phyloP scores from a whole-genome alignment of 2,888 invertebrate species.

The Monoplex corrugatus region DNA sequence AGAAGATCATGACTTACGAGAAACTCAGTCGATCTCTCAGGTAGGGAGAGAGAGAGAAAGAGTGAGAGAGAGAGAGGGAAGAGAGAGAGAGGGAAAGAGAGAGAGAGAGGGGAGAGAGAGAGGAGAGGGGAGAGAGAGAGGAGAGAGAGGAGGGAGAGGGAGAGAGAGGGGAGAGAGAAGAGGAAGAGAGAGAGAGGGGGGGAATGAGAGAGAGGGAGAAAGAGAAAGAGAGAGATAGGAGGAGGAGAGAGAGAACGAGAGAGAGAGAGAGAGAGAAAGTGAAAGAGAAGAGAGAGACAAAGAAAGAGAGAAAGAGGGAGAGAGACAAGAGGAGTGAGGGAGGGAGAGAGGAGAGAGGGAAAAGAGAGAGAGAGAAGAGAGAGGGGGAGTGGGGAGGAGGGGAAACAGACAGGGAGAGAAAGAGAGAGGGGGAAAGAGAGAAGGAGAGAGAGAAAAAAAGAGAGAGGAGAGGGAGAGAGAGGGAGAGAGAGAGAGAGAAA shows the following conservation, averaged over 20 bases:
- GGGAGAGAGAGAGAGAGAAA: no score
- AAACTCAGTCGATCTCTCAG: conserved; percentile 95
- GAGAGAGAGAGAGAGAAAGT: background rate
- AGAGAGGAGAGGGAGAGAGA: background rate
- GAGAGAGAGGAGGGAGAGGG: background rate
- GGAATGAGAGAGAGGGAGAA: background rate
- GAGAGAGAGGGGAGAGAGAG: conserved; percentile 28
- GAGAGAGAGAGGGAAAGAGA: background rate
- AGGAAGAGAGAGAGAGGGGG: background rate
- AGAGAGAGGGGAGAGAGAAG: background rate
- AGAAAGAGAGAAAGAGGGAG: background rate
- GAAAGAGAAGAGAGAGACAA: background rate
- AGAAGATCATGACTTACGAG: conserved; percentile 92
- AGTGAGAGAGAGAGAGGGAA: background rate
- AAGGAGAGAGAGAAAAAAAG: background rate
- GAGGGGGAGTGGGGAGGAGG: background rate
- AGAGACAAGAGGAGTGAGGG: background rate
- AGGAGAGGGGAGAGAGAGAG: conserved; percentile 2
- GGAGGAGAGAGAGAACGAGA: background rate
- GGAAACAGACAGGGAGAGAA: no score
- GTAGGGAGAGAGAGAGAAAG: conserved; percentile 79
- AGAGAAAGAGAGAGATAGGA: background rate
- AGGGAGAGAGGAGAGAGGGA: background rate
- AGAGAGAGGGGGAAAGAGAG: background rate
- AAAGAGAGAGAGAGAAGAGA: background rate